Percentiles rank a stretch among this genome's conserved stretches.
Conservation (phyloP, 2,888 invertebrate genomes). For the Dicyrtomina minuta region DNA sequence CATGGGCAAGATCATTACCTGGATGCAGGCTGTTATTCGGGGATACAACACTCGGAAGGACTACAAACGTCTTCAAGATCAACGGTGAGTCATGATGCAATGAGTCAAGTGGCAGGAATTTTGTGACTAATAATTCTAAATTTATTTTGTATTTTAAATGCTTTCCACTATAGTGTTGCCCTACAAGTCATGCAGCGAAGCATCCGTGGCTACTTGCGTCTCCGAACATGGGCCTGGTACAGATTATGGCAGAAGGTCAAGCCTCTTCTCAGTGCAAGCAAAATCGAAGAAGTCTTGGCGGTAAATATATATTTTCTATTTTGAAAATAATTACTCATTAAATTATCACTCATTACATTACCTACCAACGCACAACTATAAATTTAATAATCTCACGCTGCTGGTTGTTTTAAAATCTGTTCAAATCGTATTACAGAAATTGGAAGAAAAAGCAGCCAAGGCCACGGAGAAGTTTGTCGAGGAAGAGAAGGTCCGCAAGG, state of each 20-base stretch:
- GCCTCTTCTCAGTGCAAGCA: conserved; percentile 98
- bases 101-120: too few relatives aligned
- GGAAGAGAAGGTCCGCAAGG: conserved; percentile 95
- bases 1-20: conserved; percentile 94
- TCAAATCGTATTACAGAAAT: too few relatives aligned
- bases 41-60: conserved; percentile 81
- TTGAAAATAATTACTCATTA: too few relatives aligned
- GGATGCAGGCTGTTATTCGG: conserved; percentile 96
- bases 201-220: conserved; percentile 97
- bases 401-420: too few relatives aligned
- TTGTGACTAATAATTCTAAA: too few relatives aligned
- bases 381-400: too few relatives aligned
- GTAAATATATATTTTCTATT: too few relatives aligned
- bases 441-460: conserved; percentile 95
- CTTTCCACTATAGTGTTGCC: conserved; percentile 77
- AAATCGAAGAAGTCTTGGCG: conserved; percentile 55
- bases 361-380: too few relatives aligned
- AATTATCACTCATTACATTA: too few relatives aligned
- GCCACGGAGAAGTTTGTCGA: conserved; percentile 91
- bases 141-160: too few relatives aligned
- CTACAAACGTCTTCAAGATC: conserved; percentile 97
- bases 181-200: conserved; percentile 98
- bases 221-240: conserved; percentile 99
- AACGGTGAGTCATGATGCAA: too few relatives aligned
- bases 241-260: conserved; percentile 99